These are phyloP conservation scores for Prosopocoilus inquinatus DNA, from an alignment of 2,888 invertebrate species.

Conservation along the genomic window DNA sequence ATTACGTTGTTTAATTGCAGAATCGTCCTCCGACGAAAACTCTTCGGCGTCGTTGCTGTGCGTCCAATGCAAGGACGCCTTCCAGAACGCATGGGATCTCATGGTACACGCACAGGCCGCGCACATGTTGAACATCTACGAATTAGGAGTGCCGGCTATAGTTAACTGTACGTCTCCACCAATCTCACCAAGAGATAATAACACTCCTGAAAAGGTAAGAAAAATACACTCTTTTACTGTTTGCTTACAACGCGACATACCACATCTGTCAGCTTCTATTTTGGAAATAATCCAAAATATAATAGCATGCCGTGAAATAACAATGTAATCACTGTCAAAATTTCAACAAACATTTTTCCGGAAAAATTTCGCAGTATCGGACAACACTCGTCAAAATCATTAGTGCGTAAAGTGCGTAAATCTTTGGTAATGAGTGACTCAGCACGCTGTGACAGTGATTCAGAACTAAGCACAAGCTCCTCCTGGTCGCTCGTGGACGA, in stretches of 20 bases:
- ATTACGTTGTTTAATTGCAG: conserved; percentile 31
- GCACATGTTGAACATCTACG: conserved; percentile 67
- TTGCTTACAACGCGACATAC: no score
- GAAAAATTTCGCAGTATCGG: conserved; percentile 3
- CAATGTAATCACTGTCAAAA: conserved; percentile 17
- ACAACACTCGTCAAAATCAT: conserved; percentile 22
- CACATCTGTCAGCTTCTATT: no score
- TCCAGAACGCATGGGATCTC: conserved; percentile 65
- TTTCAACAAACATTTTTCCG: conserved; percentile 14
- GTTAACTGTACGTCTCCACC: conserved; percentile 45
- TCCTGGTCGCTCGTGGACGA: conserved; percentile 41
- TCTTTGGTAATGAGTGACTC: conserved; percentile 26
- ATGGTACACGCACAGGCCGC: conserved; percentile 69
- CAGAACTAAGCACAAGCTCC: conserved; percentile 36
- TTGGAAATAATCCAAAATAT: neutral
- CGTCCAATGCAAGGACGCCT: conserved; percentile 66
- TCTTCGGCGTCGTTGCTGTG: conserved; percentile 58
- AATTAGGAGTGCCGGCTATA: conserved; percentile 53
- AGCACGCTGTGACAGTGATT: conserved; percentile 30
- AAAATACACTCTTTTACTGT: no score
- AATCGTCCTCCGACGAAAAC: conserved; percentile 43
- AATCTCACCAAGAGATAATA: conserved; percentile 44
- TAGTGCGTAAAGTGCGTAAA: conserved; percentile 23
- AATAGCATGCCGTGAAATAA: conserved; percentile 5
- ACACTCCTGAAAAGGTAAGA: conserved; percentile 46